Base-by-base conservation (phyloP, 2,113 vertebrate species). In the Saguinus midas region DNA sequence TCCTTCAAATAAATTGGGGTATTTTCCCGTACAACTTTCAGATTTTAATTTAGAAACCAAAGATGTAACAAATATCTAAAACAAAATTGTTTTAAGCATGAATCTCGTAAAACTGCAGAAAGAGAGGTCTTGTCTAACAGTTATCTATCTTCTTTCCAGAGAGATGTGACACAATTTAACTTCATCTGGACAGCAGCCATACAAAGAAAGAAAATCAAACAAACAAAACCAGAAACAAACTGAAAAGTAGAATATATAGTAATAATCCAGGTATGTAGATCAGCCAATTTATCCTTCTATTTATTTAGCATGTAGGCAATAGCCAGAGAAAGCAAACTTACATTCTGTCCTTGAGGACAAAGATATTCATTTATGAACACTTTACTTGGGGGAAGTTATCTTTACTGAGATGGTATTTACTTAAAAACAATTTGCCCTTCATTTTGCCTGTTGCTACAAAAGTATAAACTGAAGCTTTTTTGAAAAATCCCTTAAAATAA, bases 401-500 rank as follows among this genome's bases (percentile, higher is more conserved):
- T 88, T 84, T 64, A 87, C 8, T 88, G 37, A 95, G 61, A 88
- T 75, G 29, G 40, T 14, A 87, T 89, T 96, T 91, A 72, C 43
- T 88, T 90, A n/a, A 5, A 40, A 48, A 95, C 35, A 82, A 85
- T 86, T 88, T 94, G 35, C 52, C 66, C 93, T 66, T 78, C 48
- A 25, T 92, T 88, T 96, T 58, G 93, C 52, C 23, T 92, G 29
- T 45, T 94, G 66, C 90, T 86, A 81, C 9, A 93, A 94, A 95
- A 86, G 76, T 73, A 29, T 93, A 96, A 93, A 94, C 73, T 32
- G 64, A 93, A 86, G 66, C 32, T 86, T 87, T 93, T 85, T 50
- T 95, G 52, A 93, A 90, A 96, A 93, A 45, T 93, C 55, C 81
- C 58, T 91, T 85, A 93, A 86, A 92, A 95, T 94, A 94, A 91